Evolutionary conservation across 2,113 vertebrate species (phyloP).

Genomic region (Gallinago jamesoni): DNA sequence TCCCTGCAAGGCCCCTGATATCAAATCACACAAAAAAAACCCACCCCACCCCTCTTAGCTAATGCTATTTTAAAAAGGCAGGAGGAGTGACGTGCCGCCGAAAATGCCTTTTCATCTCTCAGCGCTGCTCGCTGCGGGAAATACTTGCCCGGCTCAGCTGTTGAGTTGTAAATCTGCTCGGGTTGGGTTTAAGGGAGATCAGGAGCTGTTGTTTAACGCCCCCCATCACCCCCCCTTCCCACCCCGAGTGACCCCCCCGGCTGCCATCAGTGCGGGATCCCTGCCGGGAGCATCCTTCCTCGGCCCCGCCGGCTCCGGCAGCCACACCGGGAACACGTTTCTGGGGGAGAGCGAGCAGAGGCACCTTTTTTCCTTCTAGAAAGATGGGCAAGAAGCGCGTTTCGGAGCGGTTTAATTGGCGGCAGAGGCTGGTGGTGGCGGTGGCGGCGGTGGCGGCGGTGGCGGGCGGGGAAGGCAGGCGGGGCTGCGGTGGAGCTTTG

Average conservation of each 20-base stretch:
- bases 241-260: background rate
- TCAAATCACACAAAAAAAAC: background rate
- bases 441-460: too few relatives aligned
- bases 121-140: background rate
- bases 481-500: constrained; percentile 50
- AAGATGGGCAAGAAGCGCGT: background rate
- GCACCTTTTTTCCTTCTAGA: background rate
- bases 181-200: background rate
- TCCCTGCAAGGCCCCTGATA: background rate
- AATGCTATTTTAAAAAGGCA: fast-evolving
- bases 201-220: background rate
- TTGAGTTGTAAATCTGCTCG: background rate
- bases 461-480: background rate
- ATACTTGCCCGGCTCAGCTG: background rate
- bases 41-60: background rate
- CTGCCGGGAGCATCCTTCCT: background rate
- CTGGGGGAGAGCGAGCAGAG: background rate
- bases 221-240: background rate
- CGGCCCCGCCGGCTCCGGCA: background rate
- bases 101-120: background rate
- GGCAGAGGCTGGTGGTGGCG: background rate
- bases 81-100: fast-evolving
- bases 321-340: background rate
- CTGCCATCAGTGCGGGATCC: fast-evolving
- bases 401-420: background rate